Evolutionary conservation across 2,797 vertebrate genomes (phyloP).

Genomic region (Fistularia commersonii): DNA sequence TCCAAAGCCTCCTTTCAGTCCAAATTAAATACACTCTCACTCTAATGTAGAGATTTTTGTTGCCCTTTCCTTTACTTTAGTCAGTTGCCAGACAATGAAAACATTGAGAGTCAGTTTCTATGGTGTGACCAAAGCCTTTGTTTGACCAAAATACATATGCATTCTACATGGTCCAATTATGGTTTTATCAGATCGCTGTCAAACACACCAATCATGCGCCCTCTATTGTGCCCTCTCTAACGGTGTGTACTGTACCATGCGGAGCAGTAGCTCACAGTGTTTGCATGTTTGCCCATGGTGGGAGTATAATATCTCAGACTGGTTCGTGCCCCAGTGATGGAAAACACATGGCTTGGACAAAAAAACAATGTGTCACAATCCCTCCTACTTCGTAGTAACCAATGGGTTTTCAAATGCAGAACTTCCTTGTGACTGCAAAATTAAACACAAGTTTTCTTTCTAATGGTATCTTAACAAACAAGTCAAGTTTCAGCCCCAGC

Average conservation of each 20-base stretch:
- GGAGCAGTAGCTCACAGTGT: conserved; percentile 80
- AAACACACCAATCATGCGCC: conserved; percentile 72
- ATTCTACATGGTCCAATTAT: conserved; percentile 74
- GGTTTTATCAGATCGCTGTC: conserved; percentile 85
- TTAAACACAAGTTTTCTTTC: conserved; percentile 15
- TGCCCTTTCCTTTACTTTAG: conserved; percentile 68
- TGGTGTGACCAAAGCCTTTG: conserved; percentile 70
- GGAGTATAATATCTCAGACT: conserved; percentile 63
- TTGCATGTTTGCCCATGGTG: conserved; percentile 92
- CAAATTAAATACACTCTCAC: conserved; percentile 70
- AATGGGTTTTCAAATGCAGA: conserved; percentile 45
- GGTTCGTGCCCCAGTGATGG: conserved; percentile 45
- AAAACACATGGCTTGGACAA: conserved; percentile 37
- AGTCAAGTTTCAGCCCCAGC: conserved; percentile 14
- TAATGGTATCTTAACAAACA: conserved; percentile 12
- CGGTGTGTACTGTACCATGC: conserved; percentile 83
- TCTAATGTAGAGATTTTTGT: conserved; percentile 66
- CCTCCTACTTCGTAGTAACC: conserved; percentile 35
- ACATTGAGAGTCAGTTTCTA: conserved; percentile 69
- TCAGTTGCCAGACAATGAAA: conserved; percentile 80
- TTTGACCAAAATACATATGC: conserved; percentile 70
- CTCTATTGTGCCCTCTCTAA: conserved; percentile 73
- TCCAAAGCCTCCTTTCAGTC: conserved; percentile 37
- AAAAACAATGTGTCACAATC: conserved; percentile 50
- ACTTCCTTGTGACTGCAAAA: conserved; percentile 28